Percentiles rank a stretch among this genome's conserved stretches.
Evolutionary conservation across 2,888 invertebrate genomes (phyloP).

Genomic region (Anaspis maculata): DNA sequence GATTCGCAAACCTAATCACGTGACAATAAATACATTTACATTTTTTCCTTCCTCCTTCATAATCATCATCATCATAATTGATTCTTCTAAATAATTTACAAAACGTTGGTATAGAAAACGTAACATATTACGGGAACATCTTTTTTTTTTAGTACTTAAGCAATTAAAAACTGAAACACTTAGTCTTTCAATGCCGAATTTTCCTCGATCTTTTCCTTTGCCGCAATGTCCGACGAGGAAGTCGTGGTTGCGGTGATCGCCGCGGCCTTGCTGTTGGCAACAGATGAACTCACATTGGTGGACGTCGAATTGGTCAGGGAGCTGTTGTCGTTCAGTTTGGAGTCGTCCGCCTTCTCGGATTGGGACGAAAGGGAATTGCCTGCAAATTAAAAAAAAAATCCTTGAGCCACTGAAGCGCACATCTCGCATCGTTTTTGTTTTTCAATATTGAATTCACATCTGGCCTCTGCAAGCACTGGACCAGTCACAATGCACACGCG

Average conservation of each 20-base stretch:
- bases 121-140: slow-evolving; percentile 3
- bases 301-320: slow-evolving; percentile 21
- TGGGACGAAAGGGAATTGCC: slow-evolving; percentile 31
- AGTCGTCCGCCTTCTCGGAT: slow-evolving; percentile 36
- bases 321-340: slow-evolving; percentile 32
- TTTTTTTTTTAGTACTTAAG: slow-evolving; percentile 22
- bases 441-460: no score
- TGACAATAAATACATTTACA: slow-evolving; percentile 8
- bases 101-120: slow-evolving; percentile 9
- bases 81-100: slow-evolving; percentile 9
- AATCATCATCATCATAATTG: not conserved
- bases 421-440: not conserved
- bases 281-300: slow-evolving; percentile 14
- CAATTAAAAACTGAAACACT: slow-evolving; percentile 17
- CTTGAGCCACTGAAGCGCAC: no score
- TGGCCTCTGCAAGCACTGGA: no score
- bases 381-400: slow-evolving; percentile 8
- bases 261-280: slow-evolving; percentile 14
- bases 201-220: slow-evolving; percentile 35
- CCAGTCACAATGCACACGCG: slow-evolving; percentile 3
- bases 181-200: slow-evolving; percentile 35
- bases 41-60: slow-evolving; percentile 2
- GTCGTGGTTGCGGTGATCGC: slow-evolving; percentile 14
- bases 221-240: slow-evolving; percentile 24
- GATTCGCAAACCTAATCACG: no score